Conservation (phyloP, 2,888 invertebrate species). For the Xanthorhoe designata region DNA sequence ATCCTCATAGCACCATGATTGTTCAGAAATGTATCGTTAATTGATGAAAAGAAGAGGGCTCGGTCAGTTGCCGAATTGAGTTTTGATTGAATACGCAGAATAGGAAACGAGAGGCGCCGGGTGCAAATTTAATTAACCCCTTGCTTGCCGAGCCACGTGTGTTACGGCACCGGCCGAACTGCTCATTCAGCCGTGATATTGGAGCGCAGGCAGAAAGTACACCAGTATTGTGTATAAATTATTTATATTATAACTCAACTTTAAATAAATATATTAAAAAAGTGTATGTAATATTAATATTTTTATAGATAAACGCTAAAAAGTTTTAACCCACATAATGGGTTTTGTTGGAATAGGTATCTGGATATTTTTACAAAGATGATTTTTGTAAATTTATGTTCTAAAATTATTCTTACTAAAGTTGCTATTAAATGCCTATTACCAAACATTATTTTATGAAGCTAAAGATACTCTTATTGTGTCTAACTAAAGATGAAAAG, state of each 20-base stretch:
- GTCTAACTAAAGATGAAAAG: conserved; percentile 56
- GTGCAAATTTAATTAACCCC: conserved; percentile 86
- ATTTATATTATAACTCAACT: conserved; percentile 15
- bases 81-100: conserved; percentile 84
- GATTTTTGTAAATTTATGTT: neutral
- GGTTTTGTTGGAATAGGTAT: neutral
- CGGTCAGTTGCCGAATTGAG: conserved; percentile 79
- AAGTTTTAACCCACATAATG: too few species aligned
- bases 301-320: neutral
- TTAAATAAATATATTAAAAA: neutral
- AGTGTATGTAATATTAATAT: neutral
- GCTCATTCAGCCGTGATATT: conserved; percentile 45
- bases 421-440: neutral
- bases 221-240: conserved; percentile 15
- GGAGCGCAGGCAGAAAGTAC: conserved; percentile 24
- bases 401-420: neutral
- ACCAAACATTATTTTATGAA: conserved; percentile 14
- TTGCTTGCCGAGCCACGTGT: conserved; percentile 71
- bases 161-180: conserved; percentile 46
- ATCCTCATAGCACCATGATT: conserved; percentile 43
- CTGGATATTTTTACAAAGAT: neutral
- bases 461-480: conserved; percentile 28
- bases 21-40: conserved; percentile 55
- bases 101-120: conserved; percentile 79
- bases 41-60: conserved; percentile 68